A percentile compares a stretch with the other conserved stretches of the same genome.
These are phyloP conservation scores for Tethea ocularis DNA, from an alignment of 2,888 invertebrate species.

Conservation along the genomic window DNA sequence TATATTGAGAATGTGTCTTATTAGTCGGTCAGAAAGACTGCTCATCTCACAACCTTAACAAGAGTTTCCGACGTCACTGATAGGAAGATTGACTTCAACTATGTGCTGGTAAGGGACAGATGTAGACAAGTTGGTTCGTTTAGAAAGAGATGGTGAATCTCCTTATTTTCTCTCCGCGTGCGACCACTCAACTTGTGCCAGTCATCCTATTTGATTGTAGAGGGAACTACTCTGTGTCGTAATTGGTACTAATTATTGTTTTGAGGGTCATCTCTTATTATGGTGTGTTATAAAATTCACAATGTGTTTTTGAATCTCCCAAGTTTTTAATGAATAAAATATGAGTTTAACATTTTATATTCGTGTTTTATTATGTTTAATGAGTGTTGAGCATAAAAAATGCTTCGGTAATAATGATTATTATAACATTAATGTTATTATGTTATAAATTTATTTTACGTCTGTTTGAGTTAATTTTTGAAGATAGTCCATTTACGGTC, in stretches of 20 bases:
- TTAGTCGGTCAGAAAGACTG: conserved; percentile 28
- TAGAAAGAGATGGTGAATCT: conserved; percentile 52
- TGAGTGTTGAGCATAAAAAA: neutral
- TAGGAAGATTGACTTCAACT: conserved; percentile 42
- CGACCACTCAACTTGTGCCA: conserved; percentile 74
- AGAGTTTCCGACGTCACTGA: conserved; percentile 50
- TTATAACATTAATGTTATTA: conserved; percentile 6
- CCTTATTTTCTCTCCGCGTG: conserved; percentile 73
- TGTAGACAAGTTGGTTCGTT: conserved; percentile 32
- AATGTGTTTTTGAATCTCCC: conserved; percentile 35
- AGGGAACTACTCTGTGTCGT: conserved; percentile 71
- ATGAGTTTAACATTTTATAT: conserved; percentile 1
- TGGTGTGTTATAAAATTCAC: conserved; percentile 48
- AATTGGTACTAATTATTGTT: conserved; percentile 81
- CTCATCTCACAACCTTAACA: conserved; percentile 44
- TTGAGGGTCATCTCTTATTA: conserved; percentile 60
- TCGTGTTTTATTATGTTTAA: conserved; percentile 4
- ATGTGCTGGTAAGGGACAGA: conserved; percentile 42
- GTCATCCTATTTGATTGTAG: conserved; percentile 81
- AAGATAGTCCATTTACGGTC: neutral
- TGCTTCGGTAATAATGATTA: conserved; percentile 7
- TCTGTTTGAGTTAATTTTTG: neutral
- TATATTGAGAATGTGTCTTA: neutral
- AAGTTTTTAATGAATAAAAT: conserved; percentile 34
- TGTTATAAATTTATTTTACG: conserved; percentile 2